phyloP scores from a whole-genome alignment of 2,797 vertebrate species.

The Pangasius macronema region DNA sequence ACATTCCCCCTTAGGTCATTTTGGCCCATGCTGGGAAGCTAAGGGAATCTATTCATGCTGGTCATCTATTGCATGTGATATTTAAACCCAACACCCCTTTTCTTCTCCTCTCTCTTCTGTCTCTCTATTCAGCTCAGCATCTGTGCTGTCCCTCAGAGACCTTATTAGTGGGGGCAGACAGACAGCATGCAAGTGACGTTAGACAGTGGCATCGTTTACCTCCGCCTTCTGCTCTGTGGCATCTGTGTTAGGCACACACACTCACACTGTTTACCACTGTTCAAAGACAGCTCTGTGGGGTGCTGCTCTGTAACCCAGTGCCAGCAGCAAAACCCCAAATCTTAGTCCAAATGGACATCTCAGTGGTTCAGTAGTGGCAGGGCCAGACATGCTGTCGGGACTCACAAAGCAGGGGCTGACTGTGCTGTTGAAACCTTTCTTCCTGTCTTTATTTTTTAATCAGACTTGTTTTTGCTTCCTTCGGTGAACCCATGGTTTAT shows the following conservation, averaged over 20 bases:
- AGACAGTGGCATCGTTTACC: slow-evolving; percentile 57
- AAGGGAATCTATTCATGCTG: slow-evolving; percentile 60
- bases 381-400: slow-evolving; percentile 41
- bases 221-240: slow-evolving; percentile 60
- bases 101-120: slow-evolving; percentile 41
- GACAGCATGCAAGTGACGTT: slow-evolving; percentile 54
- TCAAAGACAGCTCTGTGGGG: slow-evolving; percentile 58
- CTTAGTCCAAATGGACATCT: slow-evolving; percentile 55
- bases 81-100: slow-evolving; percentile 60
- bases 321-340: slow-evolving; percentile 56
- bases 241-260: slow-evolving; percentile 69
- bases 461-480: not conserved
- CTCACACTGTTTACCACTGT: slow-evolving; percentile 57
- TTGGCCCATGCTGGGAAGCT: slow-evolving; percentile 56
- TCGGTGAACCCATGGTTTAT: not conserved
- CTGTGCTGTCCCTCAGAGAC: slow-evolving; percentile 58
- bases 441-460: not conserved
- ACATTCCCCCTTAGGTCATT: slow-evolving; percentile 45
- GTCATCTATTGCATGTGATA: slow-evolving; percentile 61
- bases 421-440: slow-evolving; percentile 45
- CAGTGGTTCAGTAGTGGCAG: slow-evolving; percentile 57
- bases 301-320: slow-evolving; percentile 52
- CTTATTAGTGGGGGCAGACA: slow-evolving; percentile 59
- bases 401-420: slow-evolving; percentile 61
- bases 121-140: slow-evolving; percentile 51